Evolutionary conservation across 2,113 vertebrate genomes (phyloP).

Genomic region (Anser brachyrhynchus): DNA sequence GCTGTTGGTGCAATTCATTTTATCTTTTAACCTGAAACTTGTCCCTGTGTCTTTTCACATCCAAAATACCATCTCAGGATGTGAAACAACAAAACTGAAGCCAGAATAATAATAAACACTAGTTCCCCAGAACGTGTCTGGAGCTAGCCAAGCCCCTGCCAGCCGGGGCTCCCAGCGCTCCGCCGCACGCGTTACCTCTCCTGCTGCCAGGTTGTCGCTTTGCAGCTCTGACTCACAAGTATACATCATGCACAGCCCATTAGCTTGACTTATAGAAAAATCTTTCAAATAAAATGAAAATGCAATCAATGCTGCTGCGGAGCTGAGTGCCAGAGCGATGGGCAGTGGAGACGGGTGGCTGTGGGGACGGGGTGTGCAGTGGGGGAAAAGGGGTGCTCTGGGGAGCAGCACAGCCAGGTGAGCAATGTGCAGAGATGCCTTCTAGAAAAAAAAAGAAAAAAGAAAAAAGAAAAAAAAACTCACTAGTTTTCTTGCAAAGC

Average conservation of each 20-base stretch:
- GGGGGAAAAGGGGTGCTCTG: no score
- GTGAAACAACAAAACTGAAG: background rate
- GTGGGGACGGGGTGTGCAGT: no score
- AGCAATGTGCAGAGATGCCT: background rate
- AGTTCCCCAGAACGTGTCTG: background rate
- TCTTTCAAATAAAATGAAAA: background rate
- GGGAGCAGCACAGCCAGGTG: background rate
- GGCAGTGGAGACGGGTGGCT: background rate
- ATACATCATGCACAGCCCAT: background rate
- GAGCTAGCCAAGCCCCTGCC: background rate
- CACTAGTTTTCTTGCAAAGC: background rate
- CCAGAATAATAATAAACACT: background rate
- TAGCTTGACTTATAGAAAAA: background rate
- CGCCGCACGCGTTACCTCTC: background rate
- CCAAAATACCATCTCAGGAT: background rate
- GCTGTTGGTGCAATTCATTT: no score
- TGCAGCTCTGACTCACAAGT: background rate
- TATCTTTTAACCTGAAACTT: background rate
- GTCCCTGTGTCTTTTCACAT: background rate
- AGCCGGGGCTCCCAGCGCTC: background rate
- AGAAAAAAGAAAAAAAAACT: background rate
- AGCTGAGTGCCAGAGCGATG: accelerated
- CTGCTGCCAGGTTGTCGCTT: background rate
- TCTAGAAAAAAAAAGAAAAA: background rate
- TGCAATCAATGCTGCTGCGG: accelerated